Evolutionary conservation across 2,797 vertebrate species (phyloP), one percentile per base, ranked within the genome.

Genomic region (Eptatretus atami): DNA sequence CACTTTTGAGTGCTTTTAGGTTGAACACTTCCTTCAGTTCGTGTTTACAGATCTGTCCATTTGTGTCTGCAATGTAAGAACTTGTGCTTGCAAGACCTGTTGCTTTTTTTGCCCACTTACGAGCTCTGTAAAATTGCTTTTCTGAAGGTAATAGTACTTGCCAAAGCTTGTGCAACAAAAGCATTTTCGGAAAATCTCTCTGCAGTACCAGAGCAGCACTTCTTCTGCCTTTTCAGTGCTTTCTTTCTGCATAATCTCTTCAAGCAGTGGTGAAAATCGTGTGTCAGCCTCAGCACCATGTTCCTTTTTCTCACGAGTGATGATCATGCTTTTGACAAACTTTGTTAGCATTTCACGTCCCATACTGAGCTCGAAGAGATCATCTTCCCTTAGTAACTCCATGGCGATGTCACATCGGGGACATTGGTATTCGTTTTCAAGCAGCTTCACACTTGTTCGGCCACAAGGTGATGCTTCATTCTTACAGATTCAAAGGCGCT

Each of bases 81-180:
- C 77, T 79, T 66, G 69, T 53, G 65, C 68, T 72, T 63, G 72
- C 75, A 53, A 68, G 73, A 12, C 13, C 65, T 68, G 73, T 77
- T 60, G 81, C 81, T 63, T 65, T 66, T 66, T 73, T 70, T 54
- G 78, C 79, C 79, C 78, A 81, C 2, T 67, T 1, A 11, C 77
- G 57, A 53, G 80, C 78, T 55, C 63, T 8, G 68, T 63, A 69
- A 67, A 81, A 25, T 80, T 71, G 6, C 67, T 73, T 15, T 76
- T 70, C 67, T 70, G 74, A 66, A 81, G 71, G 66, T 76, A 82
- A 63, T 76, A 74, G 65, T 80, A 74, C 64, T 79, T 19, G 79
- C 79, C 69, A 82, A 64, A 4, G 76, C 79, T 72, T 83, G 81
- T 64, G 78, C 79, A 69, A 82, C 75, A 13, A 73, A 72, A 11